These are phyloP conservation scores for Acrobasis suavella DNA, from an alignment of 2,888 invertebrate genomes.

Conservation along the genomic window DNA sequence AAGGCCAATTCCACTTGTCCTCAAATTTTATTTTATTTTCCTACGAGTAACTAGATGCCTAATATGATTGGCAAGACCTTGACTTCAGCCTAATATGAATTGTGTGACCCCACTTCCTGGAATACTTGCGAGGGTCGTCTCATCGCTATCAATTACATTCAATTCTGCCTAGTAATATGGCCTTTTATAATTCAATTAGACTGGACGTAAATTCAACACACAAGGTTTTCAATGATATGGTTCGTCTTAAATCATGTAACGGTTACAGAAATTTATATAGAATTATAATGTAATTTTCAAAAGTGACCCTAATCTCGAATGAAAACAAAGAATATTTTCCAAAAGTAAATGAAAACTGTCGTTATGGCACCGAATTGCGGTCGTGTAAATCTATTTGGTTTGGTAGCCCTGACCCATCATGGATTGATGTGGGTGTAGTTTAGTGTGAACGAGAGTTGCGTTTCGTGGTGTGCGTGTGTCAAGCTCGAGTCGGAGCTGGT, in stretches of 20 bases:
- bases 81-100: slow-evolving; percentile 76
- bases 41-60: slow-evolving; percentile 72
- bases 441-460: slow-evolving; percentile 37
- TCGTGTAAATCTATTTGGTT: slow-evolving; percentile 53
- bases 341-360: background rate
- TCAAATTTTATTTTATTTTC: slow-evolving; percentile 69
- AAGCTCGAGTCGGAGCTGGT: slow-evolving; percentile 41
- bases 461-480: slow-evolving; percentile 50
- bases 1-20: slow-evolving; percentile 60
- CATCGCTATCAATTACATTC: slow-evolving; percentile 65
- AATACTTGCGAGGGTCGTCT: slow-evolving; percentile 66
- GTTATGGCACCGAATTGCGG: slow-evolving; percentile 22
- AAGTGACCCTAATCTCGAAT: background rate
- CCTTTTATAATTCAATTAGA: slow-evolving; percentile 26
- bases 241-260: background rate
- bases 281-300: background rate
- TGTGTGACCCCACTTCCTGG: slow-evolving; percentile 76
- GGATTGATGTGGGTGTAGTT: slow-evolving; percentile 48
- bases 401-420: slow-evolving; percentile 64
- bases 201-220: background rate
- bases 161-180: slow-evolving; percentile 53
- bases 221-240: slow-evolving; percentile 3
- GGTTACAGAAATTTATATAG: background rate
- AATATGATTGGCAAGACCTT: slow-evolving; percentile 76
- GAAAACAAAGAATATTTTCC: background rate